Percentiles rank a stretch among this genome's conserved stretches.
phyloP scores from a whole-genome alignment of 2,113 vertebrate species.

The Tetraodon nigroviridis region DNA sequence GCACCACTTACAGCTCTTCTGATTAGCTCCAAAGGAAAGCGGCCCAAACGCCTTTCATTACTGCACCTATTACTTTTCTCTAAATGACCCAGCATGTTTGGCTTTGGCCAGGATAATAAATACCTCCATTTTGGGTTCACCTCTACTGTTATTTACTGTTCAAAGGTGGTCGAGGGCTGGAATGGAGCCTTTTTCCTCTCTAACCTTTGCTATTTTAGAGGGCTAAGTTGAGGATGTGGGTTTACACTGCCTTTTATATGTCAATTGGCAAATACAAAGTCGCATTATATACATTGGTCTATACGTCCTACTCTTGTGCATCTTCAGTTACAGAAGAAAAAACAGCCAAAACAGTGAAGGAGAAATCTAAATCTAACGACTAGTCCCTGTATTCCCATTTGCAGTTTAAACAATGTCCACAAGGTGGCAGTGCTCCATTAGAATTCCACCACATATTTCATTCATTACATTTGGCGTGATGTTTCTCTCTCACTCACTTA shows the following conservation, averaged over 20 bases:
- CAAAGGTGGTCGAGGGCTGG: slow-evolving; percentile 21
- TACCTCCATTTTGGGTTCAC: slow-evolving; percentile 39
- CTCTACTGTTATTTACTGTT: slow-evolving; percentile 38
- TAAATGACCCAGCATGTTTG: slow-evolving; percentile 59
- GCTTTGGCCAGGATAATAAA: slow-evolving; percentile 53
- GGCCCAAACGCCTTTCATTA: slow-evolving; percentile 61
- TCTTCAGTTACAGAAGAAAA: too few species aligned
- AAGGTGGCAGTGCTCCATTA: slow-evolving; percentile 47
- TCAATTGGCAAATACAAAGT: too few species aligned
- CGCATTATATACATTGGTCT: too few species aligned
- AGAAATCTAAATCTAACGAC: background rate
- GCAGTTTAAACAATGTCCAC: slow-evolving; percentile 47
- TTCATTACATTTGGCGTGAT: slow-evolving; percentile 22
- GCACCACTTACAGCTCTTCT: slow-evolving; percentile 43
- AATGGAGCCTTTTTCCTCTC: background rate
- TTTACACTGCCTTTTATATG: background rate
- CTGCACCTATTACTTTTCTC: slow-evolving; percentile 48
- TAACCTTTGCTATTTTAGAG: slow-evolving; percentile 1
- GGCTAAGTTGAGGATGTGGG: too few species aligned
- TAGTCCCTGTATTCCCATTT: background rate
- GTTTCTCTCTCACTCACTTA: slow-evolving; percentile 25
- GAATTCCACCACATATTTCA: slow-evolving; percentile 1
- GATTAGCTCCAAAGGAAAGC: slow-evolving; percentile 61
- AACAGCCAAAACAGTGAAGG: background rate
- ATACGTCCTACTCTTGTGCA: too few species aligned